Percentiles rank a stretch among this genome's conserved stretches.
Evolutionary conservation across 2,888 invertebrate genomes (phyloP).

Genomic region (Tuberolachnus salignus): DNA sequence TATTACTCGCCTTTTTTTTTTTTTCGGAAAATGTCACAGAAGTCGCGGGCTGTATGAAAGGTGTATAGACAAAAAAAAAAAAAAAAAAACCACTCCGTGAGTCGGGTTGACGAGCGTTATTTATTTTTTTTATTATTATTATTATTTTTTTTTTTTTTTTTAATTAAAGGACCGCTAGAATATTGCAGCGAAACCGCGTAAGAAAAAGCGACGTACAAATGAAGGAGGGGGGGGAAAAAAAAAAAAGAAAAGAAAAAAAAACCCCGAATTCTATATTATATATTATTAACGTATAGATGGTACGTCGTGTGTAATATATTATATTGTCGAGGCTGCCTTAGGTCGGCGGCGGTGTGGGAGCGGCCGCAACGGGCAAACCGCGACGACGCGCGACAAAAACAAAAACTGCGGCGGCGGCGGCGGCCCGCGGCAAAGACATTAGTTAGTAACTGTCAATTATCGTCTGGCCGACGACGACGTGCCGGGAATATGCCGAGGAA

Average conservation of each 20-base stretch:
- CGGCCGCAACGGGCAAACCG: neutral
- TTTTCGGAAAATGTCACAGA: constrained; percentile 34
- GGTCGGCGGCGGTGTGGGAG: too few relatives aligned
- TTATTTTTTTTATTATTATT: neutral
- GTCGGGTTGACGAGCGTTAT: too few relatives aligned
- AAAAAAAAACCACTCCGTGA: too few relatives aligned
- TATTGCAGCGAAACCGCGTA: too few relatives aligned
- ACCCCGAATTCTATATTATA: neutral
- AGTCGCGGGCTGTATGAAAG: constrained; percentile 9
- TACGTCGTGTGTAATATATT: neutral
- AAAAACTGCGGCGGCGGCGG: constrained; percentile 25
- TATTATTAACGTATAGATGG: too few relatives aligned
- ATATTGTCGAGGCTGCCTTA: too few relatives aligned
- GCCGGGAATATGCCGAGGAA: constrained; percentile 11
- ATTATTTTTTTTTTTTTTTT: neutral
- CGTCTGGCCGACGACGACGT: constrained; percentile 46
- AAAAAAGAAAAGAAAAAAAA: neutral
- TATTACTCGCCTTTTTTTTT: constrained; percentile 16
- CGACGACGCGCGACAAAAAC: constrained; percentile 30
- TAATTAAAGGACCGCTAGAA: too few relatives aligned
- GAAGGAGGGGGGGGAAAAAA: neutral
- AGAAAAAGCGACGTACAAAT: neutral
- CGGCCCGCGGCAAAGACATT: constrained; percentile 46
- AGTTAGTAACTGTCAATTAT: constrained; percentile 56
- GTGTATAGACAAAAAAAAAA: too few relatives aligned